Conservation (phyloP, 64 coral and sea anemone species). For the Montipora capricornis region DNA sequence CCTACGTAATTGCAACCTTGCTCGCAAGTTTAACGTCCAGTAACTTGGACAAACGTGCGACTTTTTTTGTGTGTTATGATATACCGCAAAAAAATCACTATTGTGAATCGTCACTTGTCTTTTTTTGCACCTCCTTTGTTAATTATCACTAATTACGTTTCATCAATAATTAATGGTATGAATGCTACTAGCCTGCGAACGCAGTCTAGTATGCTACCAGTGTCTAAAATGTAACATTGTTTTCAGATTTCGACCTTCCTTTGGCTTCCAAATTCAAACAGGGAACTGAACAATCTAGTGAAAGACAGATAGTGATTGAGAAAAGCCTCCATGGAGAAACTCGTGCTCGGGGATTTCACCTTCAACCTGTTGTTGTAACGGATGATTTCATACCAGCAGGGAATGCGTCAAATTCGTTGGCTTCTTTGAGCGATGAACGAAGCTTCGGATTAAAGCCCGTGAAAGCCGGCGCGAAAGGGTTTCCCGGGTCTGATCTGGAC, state of each 20-base stretch:
- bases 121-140: too few relatives aligned
- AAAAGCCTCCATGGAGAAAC: slow-evolving; percentile 79
- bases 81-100: background rate
- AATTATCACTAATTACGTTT: too few relatives aligned
- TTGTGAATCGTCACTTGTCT: background rate
- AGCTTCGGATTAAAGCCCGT: slow-evolving; percentile 21
- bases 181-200: too few relatives aligned
- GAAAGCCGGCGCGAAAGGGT: background rate
- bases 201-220: background rate
- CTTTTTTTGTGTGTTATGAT: too few relatives aligned
- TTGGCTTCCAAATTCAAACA: slow-evolving; percentile 41
- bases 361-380: slow-evolving; percentile 76
- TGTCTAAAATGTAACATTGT: background rate
- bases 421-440: background rate
- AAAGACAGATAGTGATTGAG: slow-evolving; percentile 75
- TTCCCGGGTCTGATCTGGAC: background rate
- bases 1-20: too few relatives aligned
- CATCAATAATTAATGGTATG: too few relatives aligned
- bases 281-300: slow-evolving; percentile 15
- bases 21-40: too few relatives aligned
- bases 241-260: slow-evolving; percentile 68
- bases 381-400: slow-evolving; percentile 43
- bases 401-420: slow-evolving; percentile 13
- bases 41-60: too few relatives aligned
- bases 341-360: slow-evolving; percentile 68